phyloP scores from a whole-genome alignment of 2,113 vertebrate genomes.

The Bothrops jararaca region DNA sequence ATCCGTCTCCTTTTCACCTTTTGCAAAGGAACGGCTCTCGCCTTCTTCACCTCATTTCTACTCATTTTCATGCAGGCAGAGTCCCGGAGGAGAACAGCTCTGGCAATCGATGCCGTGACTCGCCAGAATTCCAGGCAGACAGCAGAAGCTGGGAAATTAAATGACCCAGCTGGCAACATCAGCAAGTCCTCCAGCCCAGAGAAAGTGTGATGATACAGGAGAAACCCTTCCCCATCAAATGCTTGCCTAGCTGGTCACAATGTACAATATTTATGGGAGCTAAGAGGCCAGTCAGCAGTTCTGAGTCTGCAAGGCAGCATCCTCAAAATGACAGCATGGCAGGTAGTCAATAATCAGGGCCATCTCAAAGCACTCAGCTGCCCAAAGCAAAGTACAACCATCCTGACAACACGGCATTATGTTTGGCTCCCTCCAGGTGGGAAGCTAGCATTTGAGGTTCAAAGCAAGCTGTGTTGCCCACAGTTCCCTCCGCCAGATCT shows the following conservation, averaged over 20 bases:
- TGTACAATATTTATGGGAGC: neutral
- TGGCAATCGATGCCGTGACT: neutral
- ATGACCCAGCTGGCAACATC: neutral
- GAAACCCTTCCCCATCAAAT: neutral
- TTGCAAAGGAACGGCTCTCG: neutral
- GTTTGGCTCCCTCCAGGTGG: neutral
- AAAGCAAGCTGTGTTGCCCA: neutral
- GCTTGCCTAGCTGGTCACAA: too few species aligned
- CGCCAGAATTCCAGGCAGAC: constrained; percentile 10
- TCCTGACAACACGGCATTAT: neutral
- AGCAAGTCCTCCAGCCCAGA: neutral
- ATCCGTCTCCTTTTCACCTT: neutral
- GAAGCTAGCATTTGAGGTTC: neutral
- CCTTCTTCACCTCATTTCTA: constrained; percentile 20
- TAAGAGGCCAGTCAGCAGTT: neutral
- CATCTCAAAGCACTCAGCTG: neutral
- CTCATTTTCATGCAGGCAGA: neutral
- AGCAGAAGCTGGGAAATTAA: neutral
- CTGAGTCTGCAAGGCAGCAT: neutral
- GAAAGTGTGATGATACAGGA: neutral
- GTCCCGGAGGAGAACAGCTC: neutral
- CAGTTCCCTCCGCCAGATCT: neutral
- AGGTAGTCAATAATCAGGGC: neutral
- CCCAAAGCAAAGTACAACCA: neutral
- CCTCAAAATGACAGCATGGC: neutral